Evolutionary conservation across 1,140 invertebrate species (phyloP).

Genomic region (Tetragonula clypearis): DNA sequence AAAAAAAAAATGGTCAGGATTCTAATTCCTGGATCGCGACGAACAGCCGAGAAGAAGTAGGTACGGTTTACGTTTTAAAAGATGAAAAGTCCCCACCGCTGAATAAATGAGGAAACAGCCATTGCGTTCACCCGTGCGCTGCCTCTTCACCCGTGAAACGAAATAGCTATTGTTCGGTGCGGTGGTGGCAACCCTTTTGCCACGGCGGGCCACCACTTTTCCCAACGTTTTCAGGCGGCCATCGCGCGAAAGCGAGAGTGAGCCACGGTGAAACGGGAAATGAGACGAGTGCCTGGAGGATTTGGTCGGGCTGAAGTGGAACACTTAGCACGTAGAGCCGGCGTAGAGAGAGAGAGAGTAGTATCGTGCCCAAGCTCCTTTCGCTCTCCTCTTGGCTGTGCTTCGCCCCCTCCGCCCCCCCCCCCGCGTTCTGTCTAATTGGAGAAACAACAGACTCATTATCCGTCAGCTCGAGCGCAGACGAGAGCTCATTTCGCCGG

Average conservation of each 20-base stretch:
- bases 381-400: neutral
- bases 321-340: constrained; percentile 47
- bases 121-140: neutral
- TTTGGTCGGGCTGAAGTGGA: constrained; percentile 40
- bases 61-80: neutral
- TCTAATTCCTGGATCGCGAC: neutral
- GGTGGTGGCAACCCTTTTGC: neutral
- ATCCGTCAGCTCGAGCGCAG: constrained; percentile 60
- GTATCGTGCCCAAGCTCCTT: constrained; percentile 46
- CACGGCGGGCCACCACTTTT: neutral
- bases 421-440: constrained; percentile 63
- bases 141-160: constrained; percentile 21
- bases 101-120: neutral
- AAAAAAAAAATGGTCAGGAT: neutral
- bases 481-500: constrained; percentile 69
- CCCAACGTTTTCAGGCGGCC: constrained; percentile 8
- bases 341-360: neutral
- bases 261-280: neutral
- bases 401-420: neutral
- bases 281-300: constrained; percentile 13
- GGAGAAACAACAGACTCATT: constrained; percentile 75
- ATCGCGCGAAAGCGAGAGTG: constrained; percentile 32
- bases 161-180: constrained; percentile 18
- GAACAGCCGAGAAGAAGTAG: no score
- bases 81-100: neutral